Conservation (phyloP, 1,140 invertebrate genomes). For the Aradophagus sp. region DNA sequence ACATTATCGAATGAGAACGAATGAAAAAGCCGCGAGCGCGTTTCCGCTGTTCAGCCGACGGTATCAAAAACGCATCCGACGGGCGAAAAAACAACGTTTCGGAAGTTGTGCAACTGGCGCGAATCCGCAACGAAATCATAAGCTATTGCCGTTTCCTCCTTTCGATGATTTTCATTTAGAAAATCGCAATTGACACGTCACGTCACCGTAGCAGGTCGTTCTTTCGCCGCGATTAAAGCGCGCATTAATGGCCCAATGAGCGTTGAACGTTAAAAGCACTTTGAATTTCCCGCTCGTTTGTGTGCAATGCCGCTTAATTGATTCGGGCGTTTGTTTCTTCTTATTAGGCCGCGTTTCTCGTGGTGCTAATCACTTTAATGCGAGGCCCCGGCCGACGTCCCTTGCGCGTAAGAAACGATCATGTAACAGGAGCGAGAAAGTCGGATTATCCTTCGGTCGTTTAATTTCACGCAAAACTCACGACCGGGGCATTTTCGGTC, state of each 20-base stretch:
- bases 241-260: conserved; percentile 4
- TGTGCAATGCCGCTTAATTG: conserved; percentile 17
- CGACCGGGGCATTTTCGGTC: conserved; percentile 7
- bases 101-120: conserved; percentile 15
- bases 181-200: conserved; percentile 15
- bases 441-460: conserved; percentile 26
- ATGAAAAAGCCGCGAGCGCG: not conserved
- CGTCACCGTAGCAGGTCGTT: conserved; percentile 2
- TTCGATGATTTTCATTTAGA: conserved; percentile 17
- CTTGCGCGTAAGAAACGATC: conserved; percentile 10
- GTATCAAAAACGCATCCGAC: conserved; percentile 12
- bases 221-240: conserved; percentile 10
- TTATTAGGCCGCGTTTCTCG: conserved; percentile 15
- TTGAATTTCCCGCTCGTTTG: conserved; percentile 10
- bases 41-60: conserved; percentile 9
- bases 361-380: conserved; percentile 20
- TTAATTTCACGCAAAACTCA: conserved; percentile 41
- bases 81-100: conserved; percentile 21
- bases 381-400: conserved; percentile 18
- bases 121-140: conserved; percentile 33
- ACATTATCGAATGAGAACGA: not conserved
- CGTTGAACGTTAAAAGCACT: conserved; percentile 4
- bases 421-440: conserved; percentile 49
- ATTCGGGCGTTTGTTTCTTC: conserved; percentile 8
- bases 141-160: conserved; percentile 21